Evolutionary conservation across 2,113 vertebrate genomes (phyloP), one percentile per base, ranked within the genome.

Genomic region (Oreochromis niloticus): DNA sequence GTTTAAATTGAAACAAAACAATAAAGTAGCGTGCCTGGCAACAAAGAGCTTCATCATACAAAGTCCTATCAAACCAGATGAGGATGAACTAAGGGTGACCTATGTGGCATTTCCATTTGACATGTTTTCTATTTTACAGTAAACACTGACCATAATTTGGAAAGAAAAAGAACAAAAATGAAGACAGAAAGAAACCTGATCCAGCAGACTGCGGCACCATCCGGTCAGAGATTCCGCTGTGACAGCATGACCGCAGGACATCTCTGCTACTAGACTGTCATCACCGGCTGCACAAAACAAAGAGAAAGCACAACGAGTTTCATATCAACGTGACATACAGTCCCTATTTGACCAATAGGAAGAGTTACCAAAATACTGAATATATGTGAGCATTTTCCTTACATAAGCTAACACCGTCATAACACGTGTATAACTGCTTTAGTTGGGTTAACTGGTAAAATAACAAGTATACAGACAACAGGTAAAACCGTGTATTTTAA

Each of bases 211-310:
- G 80, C 95, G 94, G 27, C 96, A 96, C 94, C 94, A 96, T 0
- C 14, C 95, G 1, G 96, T 96, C 5, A 97, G 92, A n/a, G 95
- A 96, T 52, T 96, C 43, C 1, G 96, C 94, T 4, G 95, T 95
- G 30, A 97, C 96, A 0, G 95, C 96, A 10, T 97, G 96, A 2
- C 96, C 95, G 52, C 96, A 97, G 48, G 96, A 96, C 96, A 97
- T 97, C 89, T 96, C 95, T 13, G 94, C 93, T 9, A 95, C 52
- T 10, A 93, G 6, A 46, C 3, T 0, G 16, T 96, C 94, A 1
- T 96, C 96, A 14, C 88, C 39, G 1, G 94, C 94, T 96, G 11
- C 32, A 80, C n/a, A 80, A 24, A 80, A 57, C 22, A 54, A 78
- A 2, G 34, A 1, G 54, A 80, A 3, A 68, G 0, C 32, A 71